A percentile compares a stretch with the other conserved stretches of the same genome.
phyloP scores from a whole-genome alignment of 2,113 vertebrate species.

The Nycticebus coucang region DNA sequence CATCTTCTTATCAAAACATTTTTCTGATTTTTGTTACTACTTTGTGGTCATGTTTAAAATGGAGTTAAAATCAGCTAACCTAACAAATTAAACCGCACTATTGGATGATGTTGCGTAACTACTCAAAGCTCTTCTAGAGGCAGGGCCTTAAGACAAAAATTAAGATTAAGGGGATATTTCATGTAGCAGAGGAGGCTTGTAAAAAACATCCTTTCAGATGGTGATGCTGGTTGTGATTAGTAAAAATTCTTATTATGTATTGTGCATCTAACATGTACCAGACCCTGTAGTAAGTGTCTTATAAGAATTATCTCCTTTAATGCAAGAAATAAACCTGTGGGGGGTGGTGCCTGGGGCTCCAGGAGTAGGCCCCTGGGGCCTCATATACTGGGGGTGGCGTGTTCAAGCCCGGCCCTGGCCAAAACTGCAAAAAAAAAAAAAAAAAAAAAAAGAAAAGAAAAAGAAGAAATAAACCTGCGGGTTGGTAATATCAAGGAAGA shows the following conservation, averaged over 20 bases:
- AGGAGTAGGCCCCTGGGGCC: too few relatives aligned
- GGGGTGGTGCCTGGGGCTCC: too few relatives aligned
- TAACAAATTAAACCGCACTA: neutral
- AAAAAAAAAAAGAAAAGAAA: too few relatives aligned
- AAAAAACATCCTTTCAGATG: neutral
- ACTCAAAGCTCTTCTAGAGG: neutral
- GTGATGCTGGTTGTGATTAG: neutral
- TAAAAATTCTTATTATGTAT: neutral
- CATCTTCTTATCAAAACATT: neutral
- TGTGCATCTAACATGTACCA: neutral
- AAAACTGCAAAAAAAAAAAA: too few relatives aligned
- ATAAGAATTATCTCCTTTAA: neutral
- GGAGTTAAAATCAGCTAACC: neutral
- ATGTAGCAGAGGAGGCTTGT: neutral
- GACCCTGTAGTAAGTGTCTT: neutral
- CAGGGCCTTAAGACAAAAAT: neutral
- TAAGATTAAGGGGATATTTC: neutral
- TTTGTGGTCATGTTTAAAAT: neutral
- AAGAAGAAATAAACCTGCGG: neutral
- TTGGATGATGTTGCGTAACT: neutral
- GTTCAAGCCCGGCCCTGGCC: too few relatives aligned
- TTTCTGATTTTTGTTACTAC: neutral
- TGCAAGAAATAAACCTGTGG: neutral
- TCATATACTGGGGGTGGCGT: too few relatives aligned
- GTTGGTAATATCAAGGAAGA: neutral